These are phyloP conservation scores for Patella ulyssiponensis DNA, from an alignment of 2,888 invertebrate species.

Conservation along the genomic window DNA sequence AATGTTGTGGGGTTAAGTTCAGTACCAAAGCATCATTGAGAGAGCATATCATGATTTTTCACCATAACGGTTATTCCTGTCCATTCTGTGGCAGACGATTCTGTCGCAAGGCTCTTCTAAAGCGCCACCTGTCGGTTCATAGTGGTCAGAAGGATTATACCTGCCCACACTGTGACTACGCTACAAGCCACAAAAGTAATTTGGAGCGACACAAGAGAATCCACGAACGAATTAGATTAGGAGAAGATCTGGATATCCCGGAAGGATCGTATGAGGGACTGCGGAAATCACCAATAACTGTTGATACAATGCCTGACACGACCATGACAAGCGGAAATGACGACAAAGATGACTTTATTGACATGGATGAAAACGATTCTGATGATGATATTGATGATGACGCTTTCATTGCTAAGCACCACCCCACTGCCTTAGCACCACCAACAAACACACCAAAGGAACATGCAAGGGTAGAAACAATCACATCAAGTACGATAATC, in stretches of 20 bases:
- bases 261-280: background rate
- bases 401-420: constrained; percentile 3
- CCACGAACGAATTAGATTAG: constrained; percentile 44
- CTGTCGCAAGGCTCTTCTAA: constrained; percentile 73
- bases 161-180: constrained; percentile 72
- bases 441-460: background rate
- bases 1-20: constrained; percentile 72
- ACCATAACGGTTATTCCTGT: constrained; percentile 73
- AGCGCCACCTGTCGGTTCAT: constrained; percentile 73
- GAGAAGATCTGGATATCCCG: constrained; percentile 36
- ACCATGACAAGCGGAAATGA: constrained; percentile 10
- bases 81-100: constrained; percentile 72
- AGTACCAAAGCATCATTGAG: constrained; percentile 72
- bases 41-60: constrained; percentile 72
- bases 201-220: constrained; percentile 72
- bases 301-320: constrained; percentile 35
- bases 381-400: constrained; percentile 21
- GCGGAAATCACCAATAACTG: constrained; percentile 26
- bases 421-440: background rate
- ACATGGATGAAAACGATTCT: constrained; percentile 18
- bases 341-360: constrained; percentile 16
- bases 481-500: background rate
- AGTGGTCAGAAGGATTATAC: constrained; percentile 73
- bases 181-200: constrained; percentile 74
- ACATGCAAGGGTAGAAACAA: background rate